phyloP scores from a whole-genome alignment of 2,888 invertebrate genomes.

The Halictus ligatus region DNA sequence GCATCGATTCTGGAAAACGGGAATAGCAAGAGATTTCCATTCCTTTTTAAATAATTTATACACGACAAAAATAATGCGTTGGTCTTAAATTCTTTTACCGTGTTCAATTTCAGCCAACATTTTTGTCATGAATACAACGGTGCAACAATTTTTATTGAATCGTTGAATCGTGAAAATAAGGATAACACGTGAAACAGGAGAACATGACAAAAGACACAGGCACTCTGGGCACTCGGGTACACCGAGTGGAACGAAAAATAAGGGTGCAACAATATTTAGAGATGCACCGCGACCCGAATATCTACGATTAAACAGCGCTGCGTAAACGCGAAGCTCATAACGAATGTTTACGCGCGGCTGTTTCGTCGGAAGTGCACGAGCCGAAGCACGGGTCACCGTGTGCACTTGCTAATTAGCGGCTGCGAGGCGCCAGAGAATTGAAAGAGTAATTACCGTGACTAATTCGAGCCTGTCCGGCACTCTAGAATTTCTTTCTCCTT shows the following conservation, averaged over 20 bases:
- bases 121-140: too few relatives aligned
- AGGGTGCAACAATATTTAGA: constrained; percentile 1
- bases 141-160: too few relatives aligned
- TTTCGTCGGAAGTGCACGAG: background rate
- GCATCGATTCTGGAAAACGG: too few relatives aligned
- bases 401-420: background rate
- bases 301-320: background rate
- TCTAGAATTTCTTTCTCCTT: background rate
- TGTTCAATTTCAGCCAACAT: too few relatives aligned
- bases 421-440: background rate
- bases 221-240: background rate
- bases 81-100: too few relatives aligned
- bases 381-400: background rate
- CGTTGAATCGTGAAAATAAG: background rate
- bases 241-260: background rate
- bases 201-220: background rate
- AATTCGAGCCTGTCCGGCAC: background rate
- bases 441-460: background rate
- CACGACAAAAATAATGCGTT: too few relatives aligned
- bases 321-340: constrained; percentile 6
- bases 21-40: too few relatives aligned
- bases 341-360: background rate
- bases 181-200: background rate
- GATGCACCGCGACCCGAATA: background rate
- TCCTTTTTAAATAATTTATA: too few relatives aligned